Evolutionary conservation across 1,140 invertebrate species (phyloP).

Genomic region (Scaptodrosophila lebanonensis): DNA sequence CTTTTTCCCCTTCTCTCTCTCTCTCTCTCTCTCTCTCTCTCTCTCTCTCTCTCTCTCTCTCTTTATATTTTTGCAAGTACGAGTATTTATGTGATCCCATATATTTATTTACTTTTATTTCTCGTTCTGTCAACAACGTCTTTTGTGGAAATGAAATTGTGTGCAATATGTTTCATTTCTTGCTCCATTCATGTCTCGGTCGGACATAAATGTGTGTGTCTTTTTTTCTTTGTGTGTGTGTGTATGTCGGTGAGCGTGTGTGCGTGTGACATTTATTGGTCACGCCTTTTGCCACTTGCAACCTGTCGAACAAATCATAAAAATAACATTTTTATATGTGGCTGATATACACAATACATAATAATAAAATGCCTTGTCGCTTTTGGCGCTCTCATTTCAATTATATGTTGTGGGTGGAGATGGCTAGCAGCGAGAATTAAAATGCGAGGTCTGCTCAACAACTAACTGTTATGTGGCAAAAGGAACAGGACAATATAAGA

Average conservation of each 20-base stretch:
- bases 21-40: too few species aligned
- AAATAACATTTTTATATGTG: slow-evolving; percentile 23
- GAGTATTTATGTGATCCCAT: slow-evolving; percentile 31
- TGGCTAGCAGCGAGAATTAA: slow-evolving; percentile 46
- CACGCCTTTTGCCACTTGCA: slow-evolving; percentile 5
- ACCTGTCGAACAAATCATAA: slow-evolving; percentile 68
- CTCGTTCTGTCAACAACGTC: slow-evolving; percentile 10
- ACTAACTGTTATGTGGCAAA: too few species aligned
- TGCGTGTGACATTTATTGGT: too few species aligned
- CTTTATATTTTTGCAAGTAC: slow-evolving; percentile 52
- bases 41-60: too few species aligned
- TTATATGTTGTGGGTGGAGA: slow-evolving; percentile 22
- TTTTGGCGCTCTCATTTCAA: slow-evolving; percentile 54
- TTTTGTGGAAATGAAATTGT: slow-evolving; percentile 47
- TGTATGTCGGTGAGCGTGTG: neutral
- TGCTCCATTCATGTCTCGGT: slow-evolving; percentile 15
- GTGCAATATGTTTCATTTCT: slow-evolving; percentile 15
- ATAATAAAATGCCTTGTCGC: slow-evolving; percentile 46
- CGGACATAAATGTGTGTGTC: neutral
- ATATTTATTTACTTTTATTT: slow-evolving; percentile 31
- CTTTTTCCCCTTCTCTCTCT: too few species aligned
- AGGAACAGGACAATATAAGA: too few species aligned
- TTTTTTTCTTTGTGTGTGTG: slow-evolving; percentile 4
- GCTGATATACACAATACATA: slow-evolving; percentile 41
- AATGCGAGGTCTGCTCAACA: slow-evolving; percentile 24